Conservation (phyloP, 2,113 vertebrate species). For the Andinoacara biseriatus region DNA sequence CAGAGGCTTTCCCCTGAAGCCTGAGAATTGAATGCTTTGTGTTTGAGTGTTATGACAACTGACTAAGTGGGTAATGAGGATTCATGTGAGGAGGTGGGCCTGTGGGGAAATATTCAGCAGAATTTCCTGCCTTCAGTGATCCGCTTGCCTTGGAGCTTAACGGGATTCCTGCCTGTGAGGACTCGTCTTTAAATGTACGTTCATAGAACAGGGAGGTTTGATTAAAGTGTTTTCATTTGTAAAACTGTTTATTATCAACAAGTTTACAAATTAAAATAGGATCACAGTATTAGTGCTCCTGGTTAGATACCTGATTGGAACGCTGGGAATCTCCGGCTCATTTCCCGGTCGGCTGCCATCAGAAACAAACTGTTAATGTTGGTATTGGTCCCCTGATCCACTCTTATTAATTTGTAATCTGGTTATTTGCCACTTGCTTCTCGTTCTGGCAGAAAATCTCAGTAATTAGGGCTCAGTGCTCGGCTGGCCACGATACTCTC, state of each 20-base stretch:
- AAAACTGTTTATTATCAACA: background rate
- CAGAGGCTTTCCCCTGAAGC: background rate
- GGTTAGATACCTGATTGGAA: background rate
- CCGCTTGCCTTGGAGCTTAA: background rate
- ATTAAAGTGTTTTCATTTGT: background rate
- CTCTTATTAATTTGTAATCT: constrained; percentile 62
- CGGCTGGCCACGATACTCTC: constrained; percentile 44
- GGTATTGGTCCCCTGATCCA: constrained; percentile 35
- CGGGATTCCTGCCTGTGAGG: background rate
- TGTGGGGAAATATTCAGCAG: constrained; percentile 6
- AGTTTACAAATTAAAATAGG: background rate
- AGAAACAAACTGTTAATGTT: background rate
- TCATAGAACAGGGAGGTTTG: background rate
- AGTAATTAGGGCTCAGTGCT: constrained; percentile 61
- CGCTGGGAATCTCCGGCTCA: too few relatives aligned
- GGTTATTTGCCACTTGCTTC: constrained; percentile 64
- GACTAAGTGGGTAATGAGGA: constrained; percentile 32
- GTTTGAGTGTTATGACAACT: constrained; percentile 29
- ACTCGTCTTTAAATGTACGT: background rate
- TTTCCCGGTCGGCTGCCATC: background rate
- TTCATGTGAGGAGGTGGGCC: constrained; percentile 5
- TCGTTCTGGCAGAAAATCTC: constrained; percentile 54
- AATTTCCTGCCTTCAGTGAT: constrained; percentile 31
- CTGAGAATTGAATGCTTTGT: background rate
- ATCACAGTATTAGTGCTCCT: background rate